Conservation (phyloP, 2,888 invertebrate genomes). For the Platycheirus rosarum region DNA sequence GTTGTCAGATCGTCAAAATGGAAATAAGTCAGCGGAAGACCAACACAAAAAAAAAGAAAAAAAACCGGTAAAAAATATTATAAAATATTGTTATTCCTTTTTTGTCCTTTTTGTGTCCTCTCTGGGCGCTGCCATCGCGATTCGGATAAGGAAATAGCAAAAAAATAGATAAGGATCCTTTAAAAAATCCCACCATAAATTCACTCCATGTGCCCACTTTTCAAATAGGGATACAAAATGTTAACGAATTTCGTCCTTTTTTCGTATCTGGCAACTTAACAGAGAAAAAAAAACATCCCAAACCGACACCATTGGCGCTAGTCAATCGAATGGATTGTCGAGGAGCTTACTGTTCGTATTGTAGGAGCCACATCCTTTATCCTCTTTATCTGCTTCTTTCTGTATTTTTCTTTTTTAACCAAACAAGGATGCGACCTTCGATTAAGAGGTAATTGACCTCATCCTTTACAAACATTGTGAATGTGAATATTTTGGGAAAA, state of each 20-base stretch:
- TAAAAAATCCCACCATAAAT: conserved; percentile 40
- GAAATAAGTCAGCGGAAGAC: conserved; percentile 22
- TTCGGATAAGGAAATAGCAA: background rate
- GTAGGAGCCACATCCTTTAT: conserved; percentile 27
- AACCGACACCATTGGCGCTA: conserved; percentile 23
- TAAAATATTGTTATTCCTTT: conserved; percentile 70
- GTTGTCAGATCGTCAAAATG: conserved; percentile 67
- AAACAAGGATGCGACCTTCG: conserved; percentile 59
- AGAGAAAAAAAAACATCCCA: conserved; percentile 22
- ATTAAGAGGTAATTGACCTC: conserved; percentile 68
- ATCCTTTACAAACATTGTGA: conserved; percentile 40
- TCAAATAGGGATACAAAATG: conserved; percentile 49
- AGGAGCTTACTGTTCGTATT: conserved; percentile 18
- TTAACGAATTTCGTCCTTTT: conserved; percentile 39
- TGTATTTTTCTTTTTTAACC: background rate
- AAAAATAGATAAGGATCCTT: conserved; percentile 33
- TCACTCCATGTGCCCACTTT: conserved; percentile 59
- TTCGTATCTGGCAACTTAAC: conserved; percentile 34
- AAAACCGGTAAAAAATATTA: conserved; percentile 17
- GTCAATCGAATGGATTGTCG: conserved; percentile 28
- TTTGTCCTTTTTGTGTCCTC: conserved; percentile 57
- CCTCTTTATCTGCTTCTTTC: conserved; percentile 10
- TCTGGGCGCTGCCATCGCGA: conserved; percentile 13
- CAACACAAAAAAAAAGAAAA: conserved; percentile 9
- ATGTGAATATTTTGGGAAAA: conserved; percentile 30